Conservation (phyloP, 1,140 invertebrate species). For the Probaryconus sp. region DNA sequence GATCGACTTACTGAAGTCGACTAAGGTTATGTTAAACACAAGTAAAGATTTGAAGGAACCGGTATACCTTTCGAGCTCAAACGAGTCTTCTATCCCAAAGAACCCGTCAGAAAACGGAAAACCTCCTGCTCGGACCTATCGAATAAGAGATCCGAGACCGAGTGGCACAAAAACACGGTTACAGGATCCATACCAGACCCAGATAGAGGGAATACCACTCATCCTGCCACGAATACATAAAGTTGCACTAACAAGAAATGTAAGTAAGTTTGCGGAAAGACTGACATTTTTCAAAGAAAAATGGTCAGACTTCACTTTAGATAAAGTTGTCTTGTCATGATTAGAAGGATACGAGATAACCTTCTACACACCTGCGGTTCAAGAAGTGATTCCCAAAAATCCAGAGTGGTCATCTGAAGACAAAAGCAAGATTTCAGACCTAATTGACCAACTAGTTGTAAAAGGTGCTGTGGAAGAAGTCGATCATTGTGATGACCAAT, state of each 20-base stretch:
- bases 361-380: neutral
- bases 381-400: neutral
- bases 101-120: conserved; percentile 19
- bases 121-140: conserved; percentile 1
- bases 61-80: too few relatives aligned
- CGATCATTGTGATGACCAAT: conserved; percentile 29
- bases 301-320: conserved; percentile 39
- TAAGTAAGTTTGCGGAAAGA: conserved; percentile 34
- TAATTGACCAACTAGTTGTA: conserved; percentile 4
- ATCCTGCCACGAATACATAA: conserved; percentile 1
- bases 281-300: conserved; percentile 24
- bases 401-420: conserved; percentile 8
- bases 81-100: neutral
- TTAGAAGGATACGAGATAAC: conserved; percentile 42
- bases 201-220: neutral
- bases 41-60: conserved; percentile 24
- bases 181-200: neutral
- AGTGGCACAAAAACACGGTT: conserved; percentile 8
- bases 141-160: conserved; percentile 4
- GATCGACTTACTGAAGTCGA: conserved; percentile 30
- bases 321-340: conserved; percentile 25
- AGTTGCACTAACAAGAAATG: conserved; percentile 9
- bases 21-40: conserved; percentile 28
- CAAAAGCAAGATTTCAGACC: neutral
- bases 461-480: conserved; percentile 12